These are phyloP conservation scores for Drosophila siamana DNA, from an alignment of 2,888 invertebrate genomes.

Conservation along the genomic window DNA sequence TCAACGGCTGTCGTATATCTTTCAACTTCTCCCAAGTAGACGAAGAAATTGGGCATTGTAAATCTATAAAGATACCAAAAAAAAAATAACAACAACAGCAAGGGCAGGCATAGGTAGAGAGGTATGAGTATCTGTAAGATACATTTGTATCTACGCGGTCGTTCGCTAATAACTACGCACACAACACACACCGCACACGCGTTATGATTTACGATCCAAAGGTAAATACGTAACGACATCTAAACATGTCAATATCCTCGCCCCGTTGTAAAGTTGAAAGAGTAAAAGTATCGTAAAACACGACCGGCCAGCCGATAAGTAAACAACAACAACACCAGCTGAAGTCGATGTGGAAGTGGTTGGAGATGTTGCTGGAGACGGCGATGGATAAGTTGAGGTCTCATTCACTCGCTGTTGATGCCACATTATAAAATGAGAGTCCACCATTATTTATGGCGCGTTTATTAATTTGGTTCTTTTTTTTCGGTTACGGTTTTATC, in stretches of 20 bases:
- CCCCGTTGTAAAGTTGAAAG: constrained; percentile 76
- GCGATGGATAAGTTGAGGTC: constrained; percentile 14
- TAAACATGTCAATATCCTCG: constrained; percentile 80
- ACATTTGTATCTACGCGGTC: constrained; percentile 41
- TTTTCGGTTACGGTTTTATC: constrained; percentile 35
- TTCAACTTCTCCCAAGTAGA: constrained; percentile 78
- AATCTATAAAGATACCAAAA: constrained; percentile 75
- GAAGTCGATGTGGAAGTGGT: constrained; percentile 8
- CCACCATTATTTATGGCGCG: constrained; percentile 44
- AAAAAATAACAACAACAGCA: constrained; percentile 11
- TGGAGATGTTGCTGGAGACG: constrained; percentile 21
- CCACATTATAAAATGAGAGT: constrained; percentile 36
- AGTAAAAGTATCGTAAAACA: constrained; percentile 76
- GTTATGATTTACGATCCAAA: constrained; percentile 76
- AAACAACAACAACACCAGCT: constrained; percentile 39
- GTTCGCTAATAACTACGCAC: constrained; percentile 45
- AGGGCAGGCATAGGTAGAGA: neutral
- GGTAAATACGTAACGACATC: constrained; percentile 81
- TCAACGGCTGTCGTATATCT: constrained; percentile 73
- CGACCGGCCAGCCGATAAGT: constrained; percentile 68
- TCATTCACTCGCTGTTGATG: constrained; percentile 36
- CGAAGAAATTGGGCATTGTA: constrained; percentile 80
- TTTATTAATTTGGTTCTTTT: constrained; percentile 16
- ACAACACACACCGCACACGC: constrained; percentile 61
- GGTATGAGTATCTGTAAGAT: constrained; percentile 66